Conservation (phyloP, 1,140 invertebrate species). For the Panagrolaimus sp. region DNA sequence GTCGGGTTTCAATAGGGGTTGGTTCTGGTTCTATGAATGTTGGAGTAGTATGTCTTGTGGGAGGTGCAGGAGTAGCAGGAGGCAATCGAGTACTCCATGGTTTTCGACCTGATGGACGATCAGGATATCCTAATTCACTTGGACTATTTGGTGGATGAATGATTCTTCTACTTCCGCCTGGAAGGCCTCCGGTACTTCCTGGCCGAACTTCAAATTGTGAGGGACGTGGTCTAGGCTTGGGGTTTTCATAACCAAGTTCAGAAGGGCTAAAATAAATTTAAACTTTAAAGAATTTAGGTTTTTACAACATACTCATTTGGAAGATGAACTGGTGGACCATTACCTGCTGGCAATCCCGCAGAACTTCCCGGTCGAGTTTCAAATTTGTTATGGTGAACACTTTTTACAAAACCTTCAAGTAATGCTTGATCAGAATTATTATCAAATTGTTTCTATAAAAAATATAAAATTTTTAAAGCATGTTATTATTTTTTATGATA, state of each 20-base stretch:
- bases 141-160: background rate
- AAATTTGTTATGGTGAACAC: background rate
- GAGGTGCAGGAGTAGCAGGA: background rate
- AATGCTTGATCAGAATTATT: constrained; percentile 2
- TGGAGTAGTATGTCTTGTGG: background rate
- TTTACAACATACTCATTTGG: constrained; percentile 10
- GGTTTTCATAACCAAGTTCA: constrained; percentile 17
- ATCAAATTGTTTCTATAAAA: background rate
- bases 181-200: constrained; percentile 6
- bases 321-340: background rate
- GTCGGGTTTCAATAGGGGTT: background rate
- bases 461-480: too few relatives aligned
- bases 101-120: background rate
- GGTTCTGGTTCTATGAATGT: background rate
- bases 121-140: background rate
- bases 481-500: too few relatives aligned
- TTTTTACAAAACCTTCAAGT: constrained; percentile 12
- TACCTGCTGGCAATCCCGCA: background rate
- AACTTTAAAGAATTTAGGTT: background rate
- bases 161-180: background rate
- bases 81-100: constrained; percentile 1
- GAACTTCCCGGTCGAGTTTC: constrained; percentile 10
- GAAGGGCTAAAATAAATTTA: background rate
- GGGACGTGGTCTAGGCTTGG: background rate
- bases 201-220: constrained; percentile 5